Evolutionary conservation across 2,797 vertebrate species (phyloP).

Genomic region (Phataginus tetradactyla): DNA sequence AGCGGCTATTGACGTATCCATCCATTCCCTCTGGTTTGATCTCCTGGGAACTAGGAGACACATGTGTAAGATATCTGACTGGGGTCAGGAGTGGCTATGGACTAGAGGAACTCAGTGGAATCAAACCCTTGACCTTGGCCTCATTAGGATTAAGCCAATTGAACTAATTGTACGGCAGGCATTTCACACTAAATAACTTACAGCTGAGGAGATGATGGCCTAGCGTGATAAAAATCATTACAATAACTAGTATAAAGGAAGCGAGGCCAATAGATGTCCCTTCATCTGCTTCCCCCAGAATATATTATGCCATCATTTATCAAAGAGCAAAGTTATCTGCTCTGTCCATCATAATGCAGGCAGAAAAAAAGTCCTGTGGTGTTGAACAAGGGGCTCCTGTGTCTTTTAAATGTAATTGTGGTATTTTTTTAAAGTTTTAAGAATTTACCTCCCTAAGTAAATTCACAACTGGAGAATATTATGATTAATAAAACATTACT

Average conservation of each 20-base stretch:
- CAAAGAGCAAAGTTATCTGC: not conserved
- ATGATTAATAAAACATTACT: not conserved
- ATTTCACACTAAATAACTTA: conserved; percentile 40
- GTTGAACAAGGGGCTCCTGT: not conserved
- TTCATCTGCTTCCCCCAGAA: not conserved
- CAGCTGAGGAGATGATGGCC: not conserved
- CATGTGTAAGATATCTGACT: not conserved
- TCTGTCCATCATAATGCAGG: not conserved
- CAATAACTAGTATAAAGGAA: not conserved
- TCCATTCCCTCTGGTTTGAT: not conserved
- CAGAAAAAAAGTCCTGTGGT: not conserved
- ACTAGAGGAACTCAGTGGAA: conserved; percentile 38
- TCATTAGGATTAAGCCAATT: conserved; percentile 72
- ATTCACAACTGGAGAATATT: not conserved
- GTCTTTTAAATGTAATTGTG: not conserved
- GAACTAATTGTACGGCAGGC: conserved; percentile 64
- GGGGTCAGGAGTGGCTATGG: not conserved
- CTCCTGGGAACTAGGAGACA: conserved; percentile 21
- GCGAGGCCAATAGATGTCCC: not conserved
- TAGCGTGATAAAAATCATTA: conserved; percentile 29
- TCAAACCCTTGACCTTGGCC: conserved; percentile 73
- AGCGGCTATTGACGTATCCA: not conserved
- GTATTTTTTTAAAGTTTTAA: conserved; percentile 13
- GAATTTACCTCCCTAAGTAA: not conserved
- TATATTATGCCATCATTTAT: too few species aligned